These are phyloP conservation scores for Oxycera nigricornis DNA, from an alignment of 2,888 invertebrate species.

Conservation along the genomic window DNA sequence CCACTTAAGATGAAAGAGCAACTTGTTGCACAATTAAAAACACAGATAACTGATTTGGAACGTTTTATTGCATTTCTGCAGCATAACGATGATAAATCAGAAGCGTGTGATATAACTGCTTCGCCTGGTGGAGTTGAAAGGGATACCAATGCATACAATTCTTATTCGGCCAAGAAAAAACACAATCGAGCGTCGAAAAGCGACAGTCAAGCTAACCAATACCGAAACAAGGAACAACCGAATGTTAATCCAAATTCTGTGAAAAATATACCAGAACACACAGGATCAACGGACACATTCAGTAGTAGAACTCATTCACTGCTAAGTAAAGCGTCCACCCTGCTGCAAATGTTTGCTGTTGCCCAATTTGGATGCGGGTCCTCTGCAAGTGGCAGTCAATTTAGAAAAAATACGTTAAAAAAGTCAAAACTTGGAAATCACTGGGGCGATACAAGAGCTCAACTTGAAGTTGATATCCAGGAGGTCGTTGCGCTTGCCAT, in stretches of 20 bases:
- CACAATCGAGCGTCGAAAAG: neutral
- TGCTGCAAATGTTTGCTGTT: conserved; percentile 91
- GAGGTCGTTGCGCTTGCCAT: conserved; percentile 58
- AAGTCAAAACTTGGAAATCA: conserved; percentile 86
- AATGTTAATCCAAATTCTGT: neutral
- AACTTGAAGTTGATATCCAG: conserved; percentile 73
- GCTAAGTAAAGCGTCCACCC: conserved; percentile 84
- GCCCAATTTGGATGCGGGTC: conserved; percentile 90
- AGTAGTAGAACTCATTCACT: conserved; percentile 64
- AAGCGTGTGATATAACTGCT: neutral
- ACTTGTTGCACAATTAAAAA: conserved; percentile 91
- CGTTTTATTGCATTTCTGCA: conserved; percentile 95
- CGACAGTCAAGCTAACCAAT: neutral
- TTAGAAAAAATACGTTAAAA: conserved; percentile 82
- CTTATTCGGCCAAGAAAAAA: conserved; percentile 60
- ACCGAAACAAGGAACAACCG: neutral
- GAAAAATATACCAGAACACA: neutral
- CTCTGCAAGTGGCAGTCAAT: conserved; percentile 57
- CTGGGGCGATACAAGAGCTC: conserved; percentile 94
- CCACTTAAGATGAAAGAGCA: conserved; percentile 96
- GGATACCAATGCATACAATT: conserved; percentile 55
- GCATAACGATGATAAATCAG: conserved; percentile 65
- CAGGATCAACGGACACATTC: conserved; percentile 43
- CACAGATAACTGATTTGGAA: conserved; percentile 96
- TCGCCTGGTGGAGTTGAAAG: conserved; percentile 45